Conservation (phyloP, 2,888 invertebrate genomes). For the Apodemia zela region DNA sequence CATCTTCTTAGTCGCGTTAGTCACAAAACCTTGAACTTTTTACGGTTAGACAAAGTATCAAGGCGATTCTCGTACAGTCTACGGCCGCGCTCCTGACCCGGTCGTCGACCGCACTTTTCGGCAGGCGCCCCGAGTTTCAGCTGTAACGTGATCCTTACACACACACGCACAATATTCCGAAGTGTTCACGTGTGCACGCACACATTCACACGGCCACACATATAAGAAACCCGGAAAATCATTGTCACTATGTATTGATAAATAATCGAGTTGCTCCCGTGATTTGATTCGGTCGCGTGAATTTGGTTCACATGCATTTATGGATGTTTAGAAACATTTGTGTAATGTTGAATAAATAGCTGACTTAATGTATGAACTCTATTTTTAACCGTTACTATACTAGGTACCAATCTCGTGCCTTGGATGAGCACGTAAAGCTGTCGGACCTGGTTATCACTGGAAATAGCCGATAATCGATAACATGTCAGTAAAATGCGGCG, state of each 20-base stretch:
- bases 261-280: constrained; percentile 33
- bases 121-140: constrained; percentile 77
- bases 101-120: constrained; percentile 76
- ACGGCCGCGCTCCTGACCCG: constrained; percentile 69
- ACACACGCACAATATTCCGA: constrained; percentile 40
- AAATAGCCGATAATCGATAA: no score
- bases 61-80: constrained; percentile 42
- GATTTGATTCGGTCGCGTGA: constrained; percentile 33
- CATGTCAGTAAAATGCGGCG: no score
- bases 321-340: constrained; percentile 24
- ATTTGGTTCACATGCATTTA: constrained; percentile 26
- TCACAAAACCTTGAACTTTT: constrained; percentile 25
- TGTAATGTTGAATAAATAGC: constrained; percentile 14
- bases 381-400: constrained; percentile 9
- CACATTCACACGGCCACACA: constrained; percentile 20
- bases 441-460: no score
- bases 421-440: no score
- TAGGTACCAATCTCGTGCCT: background rate
- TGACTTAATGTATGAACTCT: constrained; percentile 3
- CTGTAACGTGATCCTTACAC: constrained; percentile 75
- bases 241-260: constrained; percentile 44
- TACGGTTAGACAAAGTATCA: constrained; percentile 49
- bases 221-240: constrained; percentile 45
- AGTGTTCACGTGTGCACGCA: constrained; percentile 28
- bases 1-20: background rate